These are phyloP conservation scores for Bos indicus DNA, from an alignment of 2,113 vertebrate genomes.

Conservation along the genomic window DNA sequence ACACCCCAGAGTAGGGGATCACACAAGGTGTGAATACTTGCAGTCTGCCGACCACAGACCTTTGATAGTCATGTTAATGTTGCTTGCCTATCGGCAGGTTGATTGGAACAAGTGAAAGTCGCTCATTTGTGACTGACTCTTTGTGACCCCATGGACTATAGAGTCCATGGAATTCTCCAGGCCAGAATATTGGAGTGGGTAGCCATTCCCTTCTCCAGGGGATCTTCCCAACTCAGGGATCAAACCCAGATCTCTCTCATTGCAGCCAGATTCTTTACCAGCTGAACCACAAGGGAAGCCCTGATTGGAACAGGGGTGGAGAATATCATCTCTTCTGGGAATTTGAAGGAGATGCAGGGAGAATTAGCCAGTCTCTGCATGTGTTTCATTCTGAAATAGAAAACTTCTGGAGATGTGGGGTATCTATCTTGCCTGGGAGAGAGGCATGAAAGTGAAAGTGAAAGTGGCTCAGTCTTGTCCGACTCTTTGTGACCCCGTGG, in stretches of 20 bases:
- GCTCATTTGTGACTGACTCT: background rate
- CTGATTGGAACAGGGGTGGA: background rate
- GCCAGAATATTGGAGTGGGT: background rate
- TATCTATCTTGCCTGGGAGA: background rate
- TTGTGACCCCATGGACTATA: background rate
- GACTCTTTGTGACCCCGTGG: no score
- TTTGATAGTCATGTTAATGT: background rate
- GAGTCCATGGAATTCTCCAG: background rate
- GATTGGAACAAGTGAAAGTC: background rate
- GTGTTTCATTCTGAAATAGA: background rate
- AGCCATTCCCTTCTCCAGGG: no score
- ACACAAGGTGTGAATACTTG: background rate
- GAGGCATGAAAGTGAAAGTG: background rate
- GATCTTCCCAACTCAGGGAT: no score
- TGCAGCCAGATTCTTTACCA: no score
- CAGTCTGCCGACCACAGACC: background rate
- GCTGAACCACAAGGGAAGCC: no score
- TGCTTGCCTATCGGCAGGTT: background rate
- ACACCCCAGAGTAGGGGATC: background rate
- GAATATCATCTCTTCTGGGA: background rate
- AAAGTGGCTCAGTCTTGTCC: no score
- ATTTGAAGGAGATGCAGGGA: background rate
- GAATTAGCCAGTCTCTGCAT: background rate
- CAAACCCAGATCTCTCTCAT: no score
- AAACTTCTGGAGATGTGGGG: background rate